phyloP scores from a whole-genome alignment of 53 echinoderm and acorn worm species.

The Apostichopus leukothele region DNA sequence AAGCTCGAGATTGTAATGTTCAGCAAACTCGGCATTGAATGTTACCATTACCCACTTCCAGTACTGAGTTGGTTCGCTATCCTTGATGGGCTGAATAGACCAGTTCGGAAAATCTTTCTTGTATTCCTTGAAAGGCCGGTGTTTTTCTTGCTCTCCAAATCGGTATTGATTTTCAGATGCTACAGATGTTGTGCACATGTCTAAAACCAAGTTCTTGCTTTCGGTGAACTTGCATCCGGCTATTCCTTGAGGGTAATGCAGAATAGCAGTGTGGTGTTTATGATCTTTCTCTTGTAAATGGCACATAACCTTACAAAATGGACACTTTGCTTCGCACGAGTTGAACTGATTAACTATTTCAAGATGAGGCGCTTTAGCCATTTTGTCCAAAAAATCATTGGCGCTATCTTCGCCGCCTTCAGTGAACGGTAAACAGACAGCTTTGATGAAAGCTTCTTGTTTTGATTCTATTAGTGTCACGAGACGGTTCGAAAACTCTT shows the following conservation, averaged over 20 bases:
- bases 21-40: constrained; percentile 14
- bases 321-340: constrained; percentile 4
- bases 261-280: constrained; percentile 7
- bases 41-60: constrained; percentile 40
- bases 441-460: neutral
- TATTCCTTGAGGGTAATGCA: constrained; percentile 28
- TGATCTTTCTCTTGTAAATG: constrained; percentile 33
- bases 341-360: constrained; percentile 28
- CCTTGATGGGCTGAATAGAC: constrained; percentile 25
- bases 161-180: constrained; percentile 25
- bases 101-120: constrained; percentile 14
- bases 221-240: constrained; percentile 5
- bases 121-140: constrained; percentile 25
- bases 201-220: constrained; percentile 9
- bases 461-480: neutral
- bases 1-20: neutral
- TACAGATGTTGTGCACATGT: constrained; percentile 29
- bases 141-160: constrained; percentile 17
- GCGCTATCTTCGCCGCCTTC: neutral
- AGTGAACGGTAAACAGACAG: constrained; percentile 2
- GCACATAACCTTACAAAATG: constrained; percentile 23
- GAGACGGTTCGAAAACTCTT: constrained; percentile 7
- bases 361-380: constrained; percentile 27
- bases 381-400: neutral
- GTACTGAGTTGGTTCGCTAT: constrained; percentile 20